Conservation (phyloP, 2,113 vertebrate species). For the Barnardius zonarius region DNA sequence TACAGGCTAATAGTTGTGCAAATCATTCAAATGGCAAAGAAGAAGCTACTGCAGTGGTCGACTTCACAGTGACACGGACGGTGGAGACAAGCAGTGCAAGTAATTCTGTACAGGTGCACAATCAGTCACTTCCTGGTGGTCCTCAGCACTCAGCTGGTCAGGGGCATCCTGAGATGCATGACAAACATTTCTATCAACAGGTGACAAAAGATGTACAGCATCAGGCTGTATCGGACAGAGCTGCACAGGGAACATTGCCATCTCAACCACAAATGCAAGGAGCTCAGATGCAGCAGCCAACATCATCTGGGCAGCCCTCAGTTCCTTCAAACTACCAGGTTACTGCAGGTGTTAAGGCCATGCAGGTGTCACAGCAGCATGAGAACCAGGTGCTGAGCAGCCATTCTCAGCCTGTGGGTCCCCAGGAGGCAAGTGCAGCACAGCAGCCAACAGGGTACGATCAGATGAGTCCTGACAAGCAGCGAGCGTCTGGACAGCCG, state of each 20-base stretch:
- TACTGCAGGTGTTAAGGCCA: slow-evolving; percentile 34
- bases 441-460: slow-evolving; percentile 1
- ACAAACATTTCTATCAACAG: slow-evolving; percentile 89
- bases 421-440: not conserved
- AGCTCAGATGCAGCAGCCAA: not conserved
- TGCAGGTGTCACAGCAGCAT: slow-evolving; percentile 7
- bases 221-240: slow-evolving; percentile 49
- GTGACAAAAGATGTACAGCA: slow-evolving; percentile 86
- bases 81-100: slow-evolving; percentile 54
- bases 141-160: slow-evolving; percentile 46
- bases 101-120: slow-evolving; percentile 23
- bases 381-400: not conserved
- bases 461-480: not conserved
- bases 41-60: slow-evolving; percentile 72
- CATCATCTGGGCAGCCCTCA: not conserved
- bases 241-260: slow-evolving; percentile 36
- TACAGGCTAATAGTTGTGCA: not conserved
- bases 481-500: not conserved
- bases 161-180: slow-evolving; percentile 50
- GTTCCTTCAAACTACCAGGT: slow-evolving; percentile 30
- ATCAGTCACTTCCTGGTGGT: slow-evolving; percentile 38
- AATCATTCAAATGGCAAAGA: not conserved
- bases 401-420: slow-evolving; percentile 40
- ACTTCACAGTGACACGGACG: slow-evolving; percentile 82
- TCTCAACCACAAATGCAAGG: slow-evolving; percentile 29